A percentile compares a stretch with the other conserved stretches of the same genome.
Conservation (phyloP, 1,140 invertebrate genomes). For the Drosophila prosaltans region DNA sequence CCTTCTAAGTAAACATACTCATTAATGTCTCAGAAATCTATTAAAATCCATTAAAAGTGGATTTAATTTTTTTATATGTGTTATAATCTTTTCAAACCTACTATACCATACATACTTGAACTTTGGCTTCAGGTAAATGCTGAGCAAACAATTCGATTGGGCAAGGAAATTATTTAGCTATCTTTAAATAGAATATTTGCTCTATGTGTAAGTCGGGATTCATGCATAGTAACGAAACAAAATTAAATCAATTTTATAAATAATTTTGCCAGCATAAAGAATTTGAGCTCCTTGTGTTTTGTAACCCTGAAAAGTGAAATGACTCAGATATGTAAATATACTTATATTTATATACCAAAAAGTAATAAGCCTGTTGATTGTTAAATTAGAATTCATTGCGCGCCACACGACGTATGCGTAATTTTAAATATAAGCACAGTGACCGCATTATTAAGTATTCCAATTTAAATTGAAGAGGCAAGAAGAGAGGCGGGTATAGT, state of each 20-base stretch:
- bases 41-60: no score
- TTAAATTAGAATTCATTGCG: slow-evolving; percentile 46
- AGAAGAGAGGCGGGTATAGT: background rate
- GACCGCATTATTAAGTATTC: slow-evolving; percentile 44
- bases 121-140: background rate
- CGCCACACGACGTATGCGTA: slow-evolving; percentile 53
- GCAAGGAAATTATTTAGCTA: background rate
- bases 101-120: background rate
- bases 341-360: background rate
- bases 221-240: background rate
- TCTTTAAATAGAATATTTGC: background rate
- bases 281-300: background rate
- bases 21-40: no score
- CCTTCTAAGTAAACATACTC: no score
- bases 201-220: background rate
- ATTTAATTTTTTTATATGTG: no score
- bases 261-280: background rate
- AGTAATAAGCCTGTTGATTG: background rate
- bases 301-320: background rate
- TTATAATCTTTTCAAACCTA: background rate
- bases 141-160: background rate
- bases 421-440: slow-evolving; percentile 34
- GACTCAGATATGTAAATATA: background rate
- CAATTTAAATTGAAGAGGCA: slow-evolving; percentile 29
- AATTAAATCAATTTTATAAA: background rate